These are phyloP conservation scores for Drosophila kohkoa DNA, from an alignment of 1,140 invertebrate species.

Conservation along the genomic window DNA sequence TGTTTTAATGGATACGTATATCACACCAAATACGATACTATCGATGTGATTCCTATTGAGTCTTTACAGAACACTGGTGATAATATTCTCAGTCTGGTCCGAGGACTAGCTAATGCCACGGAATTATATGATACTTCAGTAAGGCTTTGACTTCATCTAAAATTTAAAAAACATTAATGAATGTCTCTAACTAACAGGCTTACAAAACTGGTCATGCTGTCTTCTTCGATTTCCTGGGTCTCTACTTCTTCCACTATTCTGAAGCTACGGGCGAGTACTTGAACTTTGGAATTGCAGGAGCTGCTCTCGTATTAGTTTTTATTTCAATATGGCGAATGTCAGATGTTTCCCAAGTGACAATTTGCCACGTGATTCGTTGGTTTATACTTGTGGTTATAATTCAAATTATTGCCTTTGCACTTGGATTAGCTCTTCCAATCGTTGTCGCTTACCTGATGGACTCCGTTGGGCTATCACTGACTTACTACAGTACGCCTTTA, in stretches of 20 bases:
- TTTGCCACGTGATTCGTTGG: conserved; percentile 17
- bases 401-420: conserved; percentile 46
- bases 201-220: conserved; percentile 86
- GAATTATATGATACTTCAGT: conserved; percentile 85
- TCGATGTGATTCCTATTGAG: conserved; percentile 90
- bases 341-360: conserved; percentile 36
- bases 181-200: conserved; percentile 64
- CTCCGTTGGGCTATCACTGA: conserved; percentile 86
- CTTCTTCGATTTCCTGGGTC: conserved; percentile 93
- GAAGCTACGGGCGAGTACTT: conserved; percentile 86
- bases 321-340: conserved; percentile 62
- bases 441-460: conserved; percentile 84
- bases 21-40: conserved; percentile 92
- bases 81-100: conserved; percentile 89
- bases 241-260: conserved; percentile 88
- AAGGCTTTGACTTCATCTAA: background rate
- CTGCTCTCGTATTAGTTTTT: conserved; percentile 81
- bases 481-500: conserved; percentile 89
- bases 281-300: conserved; percentile 86
- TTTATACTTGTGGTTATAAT: conserved; percentile 45
- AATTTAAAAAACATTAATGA: background rate
- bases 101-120: conserved; percentile 87
- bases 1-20: conserved; percentile 96
- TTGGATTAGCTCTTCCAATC: conserved; percentile 85
- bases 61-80: conserved; percentile 92